Percentiles rank a stretch among this genome's conserved stretches.
phyloP scores from a whole-genome alignment of 1,140 invertebrate species.

The Cydia strobilella region DNA sequence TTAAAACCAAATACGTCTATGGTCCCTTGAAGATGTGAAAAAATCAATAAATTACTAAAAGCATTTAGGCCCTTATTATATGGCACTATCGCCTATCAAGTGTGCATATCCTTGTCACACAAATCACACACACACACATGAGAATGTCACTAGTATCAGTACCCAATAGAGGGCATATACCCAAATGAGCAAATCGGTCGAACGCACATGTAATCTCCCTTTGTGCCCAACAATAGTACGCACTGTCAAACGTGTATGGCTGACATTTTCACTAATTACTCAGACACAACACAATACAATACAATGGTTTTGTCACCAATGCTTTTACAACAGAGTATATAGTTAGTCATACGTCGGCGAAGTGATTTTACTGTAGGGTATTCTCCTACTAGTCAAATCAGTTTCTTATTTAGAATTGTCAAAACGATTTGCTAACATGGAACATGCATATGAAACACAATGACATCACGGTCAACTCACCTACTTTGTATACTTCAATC shows the following conservation, averaged over 20 bases:
- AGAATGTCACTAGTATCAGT: neutral
- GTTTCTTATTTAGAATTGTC: too few relatives aligned
- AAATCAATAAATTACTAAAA: too few relatives aligned
- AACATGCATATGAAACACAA: too few relatives aligned
- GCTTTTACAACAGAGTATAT: neutral
- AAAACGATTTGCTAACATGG: too few relatives aligned
- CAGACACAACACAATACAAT: neutral
- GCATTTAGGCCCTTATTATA: too few relatives aligned
- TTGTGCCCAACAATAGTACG: slow-evolving; percentile 5
- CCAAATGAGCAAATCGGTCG: slow-evolving; percentile 24
- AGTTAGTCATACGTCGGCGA: neutral
- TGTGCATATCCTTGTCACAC: neutral
- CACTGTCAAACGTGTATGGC: neutral
- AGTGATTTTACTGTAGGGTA: too few relatives aligned
- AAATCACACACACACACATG: neutral
- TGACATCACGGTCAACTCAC: too few relatives aligned
- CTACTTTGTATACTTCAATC: too few relatives aligned
- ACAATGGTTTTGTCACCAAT: neutral
- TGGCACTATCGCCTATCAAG: too few relatives aligned
- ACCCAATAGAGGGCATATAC: neutral
- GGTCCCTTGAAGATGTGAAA: too few relatives aligned
- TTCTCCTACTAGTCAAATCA: too few relatives aligned
- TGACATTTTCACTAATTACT: neutral
- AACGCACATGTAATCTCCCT: slow-evolving; percentile 14
- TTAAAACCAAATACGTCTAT: too few relatives aligned